Evolutionary conservation across 2,888 invertebrate genomes (phyloP).

Genomic region (Drosophila pegasa): DNA sequence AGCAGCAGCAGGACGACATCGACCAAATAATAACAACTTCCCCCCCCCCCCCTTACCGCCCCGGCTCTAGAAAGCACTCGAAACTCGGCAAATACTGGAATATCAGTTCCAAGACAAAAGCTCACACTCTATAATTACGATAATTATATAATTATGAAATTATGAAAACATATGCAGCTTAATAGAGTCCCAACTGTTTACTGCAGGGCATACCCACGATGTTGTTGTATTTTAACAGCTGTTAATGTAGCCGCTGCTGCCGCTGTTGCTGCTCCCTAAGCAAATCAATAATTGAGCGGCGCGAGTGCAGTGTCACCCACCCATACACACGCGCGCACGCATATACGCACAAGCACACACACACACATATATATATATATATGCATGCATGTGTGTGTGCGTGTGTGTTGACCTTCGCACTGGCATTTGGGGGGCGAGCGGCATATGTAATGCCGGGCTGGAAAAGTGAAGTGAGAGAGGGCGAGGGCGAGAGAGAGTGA

Average conservation of each 20-base stretch:
- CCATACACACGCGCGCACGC: constrained; percentile 13
- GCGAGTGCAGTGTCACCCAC: constrained; percentile 57
- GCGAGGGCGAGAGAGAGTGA: constrained; percentile 2
- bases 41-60: neutral
- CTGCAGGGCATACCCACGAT: constrained; percentile 15
- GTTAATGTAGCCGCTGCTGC: constrained; percentile 35
- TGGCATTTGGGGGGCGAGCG: constrained; percentile 3
- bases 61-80: neutral
- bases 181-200: neutral
- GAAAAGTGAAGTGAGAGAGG: constrained; percentile 28
- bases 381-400: neutral
- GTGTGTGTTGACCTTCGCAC: constrained; percentile 52
- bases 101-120: neutral
- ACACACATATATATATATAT: too few relatives aligned
- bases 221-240: constrained; percentile 50
- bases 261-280: constrained; percentile 39
- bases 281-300: constrained; percentile 68
- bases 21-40: constrained; percentile 31
- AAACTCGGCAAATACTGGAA: constrained; percentile 2
- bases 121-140: neutral
- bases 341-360: too few relatives aligned
- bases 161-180: neutral
- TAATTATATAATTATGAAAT: constrained; percentile 4
- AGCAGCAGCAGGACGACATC: constrained; percentile 24
- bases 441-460: constrained; percentile 18